Percentiles rank a stretch among this genome's conserved stretches.
Evolutionary conservation across 2,113 vertebrate genomes (phyloP).

Genomic region (Lipotes vexillifer): DNA sequence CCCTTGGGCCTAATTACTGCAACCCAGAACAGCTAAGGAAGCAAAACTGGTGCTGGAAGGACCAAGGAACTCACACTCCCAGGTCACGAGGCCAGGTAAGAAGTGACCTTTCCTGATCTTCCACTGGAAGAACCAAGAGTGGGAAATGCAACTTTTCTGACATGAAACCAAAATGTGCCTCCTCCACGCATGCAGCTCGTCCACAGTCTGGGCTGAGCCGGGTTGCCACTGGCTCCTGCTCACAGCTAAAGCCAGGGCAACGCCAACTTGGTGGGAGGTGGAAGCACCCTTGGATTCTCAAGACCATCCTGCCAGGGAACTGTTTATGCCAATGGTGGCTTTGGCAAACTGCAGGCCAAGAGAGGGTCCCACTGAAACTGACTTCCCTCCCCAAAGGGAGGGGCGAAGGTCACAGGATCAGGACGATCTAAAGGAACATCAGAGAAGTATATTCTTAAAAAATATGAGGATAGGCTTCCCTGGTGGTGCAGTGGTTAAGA

Average conservation of each 20-base stretch:
- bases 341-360: neutral
- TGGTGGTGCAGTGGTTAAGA: too few relatives aligned
- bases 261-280: neutral
- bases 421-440: neutral
- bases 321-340: neutral
- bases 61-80: neutral
- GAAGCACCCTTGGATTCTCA: neutral
- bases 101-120: neutral
- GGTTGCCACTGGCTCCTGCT: rapidly evolving
- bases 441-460: neutral
- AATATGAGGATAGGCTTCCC: neutral
- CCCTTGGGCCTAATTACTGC: neutral
- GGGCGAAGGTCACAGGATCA: neutral
- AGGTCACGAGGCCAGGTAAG: neutral
- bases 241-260: neutral
- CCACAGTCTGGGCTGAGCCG: neutral
- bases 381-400: neutral
- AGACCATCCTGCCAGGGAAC: neutral
- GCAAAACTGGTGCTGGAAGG: neutral
- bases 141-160: neutral
- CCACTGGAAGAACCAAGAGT: neutral
- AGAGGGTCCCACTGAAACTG: neutral
- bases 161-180: neutral
- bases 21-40: neutral
- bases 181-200: neutral